These are phyloP conservation scores for Popillia japonica DNA, from an alignment of 1,140 invertebrate species.

Conservation along the genomic window DNA sequence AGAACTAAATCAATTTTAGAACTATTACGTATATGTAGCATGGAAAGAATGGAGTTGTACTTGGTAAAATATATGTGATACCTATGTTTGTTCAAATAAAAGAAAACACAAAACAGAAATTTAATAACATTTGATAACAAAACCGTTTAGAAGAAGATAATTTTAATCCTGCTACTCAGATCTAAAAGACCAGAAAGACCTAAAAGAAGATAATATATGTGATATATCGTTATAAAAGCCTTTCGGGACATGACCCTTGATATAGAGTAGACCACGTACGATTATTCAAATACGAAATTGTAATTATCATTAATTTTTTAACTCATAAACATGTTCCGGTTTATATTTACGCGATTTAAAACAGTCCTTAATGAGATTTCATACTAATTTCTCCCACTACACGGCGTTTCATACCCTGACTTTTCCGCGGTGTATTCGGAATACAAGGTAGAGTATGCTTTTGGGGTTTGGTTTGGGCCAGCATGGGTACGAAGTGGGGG, in stretches of 20 bases:
- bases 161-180: too few species aligned
- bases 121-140: too few species aligned
- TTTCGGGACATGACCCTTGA: not conserved
- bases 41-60: too few species aligned
- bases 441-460: constrained; percentile 39
- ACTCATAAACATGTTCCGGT: constrained; percentile 15
- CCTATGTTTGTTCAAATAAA: too few species aligned
- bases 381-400: constrained; percentile 35
- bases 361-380: constrained; percentile 36
- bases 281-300: constrained; percentile 1
- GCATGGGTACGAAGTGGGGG: constrained; percentile 40
- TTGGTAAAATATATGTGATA: too few species aligned
- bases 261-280: not conserved
- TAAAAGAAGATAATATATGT: too few species aligned
- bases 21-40: too few species aligned
- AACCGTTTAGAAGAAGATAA: too few species aligned
- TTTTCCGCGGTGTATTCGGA: constrained; percentile 24
- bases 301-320: constrained; percentile 20
- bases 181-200: too few species aligned
- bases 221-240: too few species aligned
- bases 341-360: constrained; percentile 19
- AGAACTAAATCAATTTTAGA: too few species aligned
- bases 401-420: not conserved
- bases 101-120: too few species aligned
- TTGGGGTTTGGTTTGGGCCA: constrained; percentile 39